Base-by-base conservation (phyloP, 2,888 invertebrate species). In the Platerodrilus igneus region DNA sequence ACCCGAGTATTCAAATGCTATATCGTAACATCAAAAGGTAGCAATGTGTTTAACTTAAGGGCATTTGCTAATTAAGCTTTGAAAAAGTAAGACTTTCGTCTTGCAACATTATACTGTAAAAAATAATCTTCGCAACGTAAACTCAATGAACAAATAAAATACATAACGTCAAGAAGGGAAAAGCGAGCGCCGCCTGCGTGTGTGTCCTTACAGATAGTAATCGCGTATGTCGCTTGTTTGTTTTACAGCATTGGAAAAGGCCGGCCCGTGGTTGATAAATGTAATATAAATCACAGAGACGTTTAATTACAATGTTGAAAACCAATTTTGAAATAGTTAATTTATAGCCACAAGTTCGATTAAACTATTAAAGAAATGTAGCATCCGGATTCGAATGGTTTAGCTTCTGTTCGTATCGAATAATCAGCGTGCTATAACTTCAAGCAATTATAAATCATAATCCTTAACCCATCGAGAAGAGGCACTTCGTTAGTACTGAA, bases 241-340 rank as follows among this genome's bases (percentile, higher is more conserved):
- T 60, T 60, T n/a, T 59, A 57, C 59, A 56, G 57, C 52, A 56
- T 55, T 51, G 37, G 48, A 51, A 57, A 58, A 55, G 58, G 57
- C 50, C 41, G 59, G 52, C 41, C 53, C 51, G 52, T 50, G 45
- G 52, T 53, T 52, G 56, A 62, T 60, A 60, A 60, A 62, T 59
- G 52, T 48, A 56, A 55, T 55, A 62, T 61, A 62, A 62, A 60
- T 62, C 60, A 61, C 52, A 47, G 51, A 55, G 59, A 57, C 56
- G 55, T 64, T 66, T 64, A 64, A 65, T 65, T 65, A 64, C 64
- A 63, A 60, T 59, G 58, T 61, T 62, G 64, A 65, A 64, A 66
- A 63, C 60, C 64, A 66, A 66, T 66, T 65, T 66, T 63, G 62
- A 65, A 62, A 59, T 60, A 53, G 52, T 55, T 60, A 62, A 65